Evolutionary conservation across 2,113 vertebrate genomes (phyloP).

Genomic region (Anarhynchus alexandrinus): DNA sequence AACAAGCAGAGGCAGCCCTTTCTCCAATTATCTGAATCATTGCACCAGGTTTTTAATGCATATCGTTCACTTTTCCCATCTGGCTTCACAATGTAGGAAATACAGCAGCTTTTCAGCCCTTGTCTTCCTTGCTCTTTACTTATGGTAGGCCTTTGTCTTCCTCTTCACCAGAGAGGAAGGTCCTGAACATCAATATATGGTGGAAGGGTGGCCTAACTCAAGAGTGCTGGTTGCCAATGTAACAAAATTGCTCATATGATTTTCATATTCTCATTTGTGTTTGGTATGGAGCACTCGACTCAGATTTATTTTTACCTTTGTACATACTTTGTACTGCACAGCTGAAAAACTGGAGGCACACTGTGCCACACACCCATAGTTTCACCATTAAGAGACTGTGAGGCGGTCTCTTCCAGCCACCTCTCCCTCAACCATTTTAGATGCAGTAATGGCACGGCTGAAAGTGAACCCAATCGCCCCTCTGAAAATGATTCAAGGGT

Average conservation of each 20-base stretch:
- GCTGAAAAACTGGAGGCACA: rapidly evolving
- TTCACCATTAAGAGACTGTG: rapidly evolving
- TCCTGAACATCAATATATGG: neutral
- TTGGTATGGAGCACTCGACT: neutral
- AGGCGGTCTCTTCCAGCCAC: neutral
- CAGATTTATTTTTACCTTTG: neutral
- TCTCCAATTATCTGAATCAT: neutral
- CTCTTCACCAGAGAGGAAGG: neutral
- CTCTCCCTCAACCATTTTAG: neutral
- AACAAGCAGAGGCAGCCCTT: neutral
- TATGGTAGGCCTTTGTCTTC: neutral
- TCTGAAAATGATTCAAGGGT: neutral
- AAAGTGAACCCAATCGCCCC: neutral
- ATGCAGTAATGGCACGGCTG: neutral
- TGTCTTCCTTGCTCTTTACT: neutral
- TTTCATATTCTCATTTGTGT: neutral
- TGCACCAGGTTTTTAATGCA: neutral
- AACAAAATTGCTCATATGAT: neutral
- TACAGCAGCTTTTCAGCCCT: neutral
- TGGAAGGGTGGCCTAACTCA: neutral
- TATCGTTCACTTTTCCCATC: neutral
- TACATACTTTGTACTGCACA: neutral
- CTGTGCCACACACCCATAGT: rapidly evolving
- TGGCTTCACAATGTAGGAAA: neutral
- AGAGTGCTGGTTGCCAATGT: neutral